Percentiles rank a stretch among this genome's conserved stretches.
Evolutionary conservation across 2,888 invertebrate genomes (phyloP).

Genomic region (Bruchidius siliquastri): DNA sequence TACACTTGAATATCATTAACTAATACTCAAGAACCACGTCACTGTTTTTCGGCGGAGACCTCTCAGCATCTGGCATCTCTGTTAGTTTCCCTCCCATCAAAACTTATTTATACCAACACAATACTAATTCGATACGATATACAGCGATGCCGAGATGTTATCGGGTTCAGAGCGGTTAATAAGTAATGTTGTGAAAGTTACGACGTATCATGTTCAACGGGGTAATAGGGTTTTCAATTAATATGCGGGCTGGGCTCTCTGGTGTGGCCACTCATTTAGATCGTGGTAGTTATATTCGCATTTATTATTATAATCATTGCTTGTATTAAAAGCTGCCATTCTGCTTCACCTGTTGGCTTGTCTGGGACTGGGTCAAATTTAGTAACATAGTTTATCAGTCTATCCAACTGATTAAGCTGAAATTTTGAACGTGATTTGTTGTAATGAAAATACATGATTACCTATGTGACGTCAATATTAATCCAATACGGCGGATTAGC

Average conservation of each 20-base stretch:
- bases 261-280: background rate
- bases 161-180: conserved; percentile 13
- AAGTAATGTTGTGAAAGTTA: conserved; percentile 19
- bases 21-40: background rate
- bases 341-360: no score
- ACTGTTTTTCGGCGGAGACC: conserved; percentile 5
- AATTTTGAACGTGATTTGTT: no score
- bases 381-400: no score
- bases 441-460: no score
- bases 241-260: background rate
- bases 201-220: conserved; percentile 9
- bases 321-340: background rate
- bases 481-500: no score
- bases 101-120: conserved; percentile 19
- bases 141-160: conserved; percentile 14
- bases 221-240: background rate
- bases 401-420: no score
- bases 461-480: no score
- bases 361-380: no score
- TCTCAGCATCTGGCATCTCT: background rate
- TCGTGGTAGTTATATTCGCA: background rate
- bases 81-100: conserved; percentile 21
- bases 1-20: background rate
- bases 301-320: background rate
- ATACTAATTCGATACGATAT: conserved; percentile 13